phyloP scores from a whole-genome alignment of 2,888 invertebrate species.

The Tachina fera region DNA sequence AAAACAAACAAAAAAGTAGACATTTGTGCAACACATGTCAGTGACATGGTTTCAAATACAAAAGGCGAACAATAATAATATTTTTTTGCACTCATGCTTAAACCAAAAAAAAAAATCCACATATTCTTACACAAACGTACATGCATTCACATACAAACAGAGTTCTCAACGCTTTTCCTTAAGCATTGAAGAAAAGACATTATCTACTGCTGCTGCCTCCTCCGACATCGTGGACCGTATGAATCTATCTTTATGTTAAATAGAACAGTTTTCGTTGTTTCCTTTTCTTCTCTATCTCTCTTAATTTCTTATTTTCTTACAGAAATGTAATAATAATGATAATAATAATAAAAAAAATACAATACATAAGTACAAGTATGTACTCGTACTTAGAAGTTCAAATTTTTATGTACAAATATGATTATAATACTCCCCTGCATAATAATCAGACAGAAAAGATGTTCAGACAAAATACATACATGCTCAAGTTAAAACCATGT shows the following conservation, averaged over 20 bases:
- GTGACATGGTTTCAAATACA: constrained; percentile 61
- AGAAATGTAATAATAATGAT: constrained; percentile 30
- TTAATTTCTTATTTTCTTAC: constrained; percentile 1
- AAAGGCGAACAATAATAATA: constrained; percentile 26
- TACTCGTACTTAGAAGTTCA: constrained; percentile 42
- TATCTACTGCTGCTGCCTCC: not conserved
- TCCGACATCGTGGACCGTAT: not conserved
- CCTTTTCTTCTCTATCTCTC: not conserved
- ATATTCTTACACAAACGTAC: not conserved
- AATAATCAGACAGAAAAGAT: not conserved
- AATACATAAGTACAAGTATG: constrained; percentile 27
- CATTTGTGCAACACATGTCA: constrained; percentile 71
- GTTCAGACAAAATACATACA: not conserved
- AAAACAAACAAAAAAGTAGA: not conserved
- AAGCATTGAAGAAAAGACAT: not conserved
- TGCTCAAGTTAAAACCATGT: constrained; percentile 15
- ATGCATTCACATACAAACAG: not conserved
- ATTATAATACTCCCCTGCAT: constrained; percentile 6
- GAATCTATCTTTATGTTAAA: not conserved
- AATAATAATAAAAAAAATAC: constrained; percentile 16
- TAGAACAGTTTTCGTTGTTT: not conserved
- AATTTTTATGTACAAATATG: constrained; percentile 15
- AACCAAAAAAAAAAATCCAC: not conserved
- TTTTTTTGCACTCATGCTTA: not conserved
- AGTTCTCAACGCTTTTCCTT: constrained; percentile 24